Base-by-base conservation (phyloP, 2,888 invertebrate genomes). In the Harpagoxenus sublaevis region DNA sequence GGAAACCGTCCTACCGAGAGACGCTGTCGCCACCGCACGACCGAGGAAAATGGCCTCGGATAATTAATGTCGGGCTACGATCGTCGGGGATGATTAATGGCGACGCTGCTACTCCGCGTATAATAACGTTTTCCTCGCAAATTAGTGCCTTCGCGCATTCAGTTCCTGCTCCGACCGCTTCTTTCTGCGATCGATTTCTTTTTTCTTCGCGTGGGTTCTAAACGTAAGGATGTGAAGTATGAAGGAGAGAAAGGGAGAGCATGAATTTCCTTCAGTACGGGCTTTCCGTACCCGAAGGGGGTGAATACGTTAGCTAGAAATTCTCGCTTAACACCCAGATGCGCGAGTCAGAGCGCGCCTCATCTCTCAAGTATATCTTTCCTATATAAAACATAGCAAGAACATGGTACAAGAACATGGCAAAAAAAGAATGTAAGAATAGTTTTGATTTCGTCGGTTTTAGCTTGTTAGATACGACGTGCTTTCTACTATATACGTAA, bases 11-110 rank as follows among this genome's bases (percentile, higher is more conserved):
- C 87, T 85, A 86, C 82, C 84, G 78, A 88, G 84, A 84, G 86
- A 53, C 75, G 78, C 78, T 82, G 51, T 48, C 68, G 75, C 53
- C 77, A 75, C 86, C 86, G 86, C 87, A 89, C 89, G 88, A 88
- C 88, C 89, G 89, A 92, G 92, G 93, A 94, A 94, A 94, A 93
- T 93, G 92, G 92, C 92, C 91, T 86, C 89, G 90, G 92, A 94
- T 94, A 94, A 94, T 94, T 94, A 94, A 94, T 94, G 94, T 92
- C 92, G 92, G 91, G 91, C 91, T 91, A 90, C 92, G 92, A 93
- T 93, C 92, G 92, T 91, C 89, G 86, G 89, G 90, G 89, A 93
- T 93, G 93, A 93, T 93, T 93, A 93, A 93, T 93, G 92, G 90
- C 92, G 90, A 88, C 85, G 92, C 87, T 70, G 83, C 89, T 85